Evolutionary conservation across 2,888 invertebrate species (phyloP).

Genomic region (Andrena haemorrhoa): DNA sequence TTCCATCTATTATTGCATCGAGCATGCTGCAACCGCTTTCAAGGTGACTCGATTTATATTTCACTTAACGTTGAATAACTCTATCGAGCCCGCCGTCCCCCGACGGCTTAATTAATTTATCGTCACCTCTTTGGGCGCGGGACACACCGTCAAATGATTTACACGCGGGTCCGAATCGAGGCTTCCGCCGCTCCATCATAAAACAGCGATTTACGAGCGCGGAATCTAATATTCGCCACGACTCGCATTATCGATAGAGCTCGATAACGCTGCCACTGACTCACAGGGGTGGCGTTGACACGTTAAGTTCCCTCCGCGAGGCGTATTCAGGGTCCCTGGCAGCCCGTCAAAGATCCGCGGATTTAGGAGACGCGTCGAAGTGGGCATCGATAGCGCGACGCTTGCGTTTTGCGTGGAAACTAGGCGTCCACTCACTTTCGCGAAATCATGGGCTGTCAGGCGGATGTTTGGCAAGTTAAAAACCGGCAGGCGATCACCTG

Average conservation of each 20-base stretch:
- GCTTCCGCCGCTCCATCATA: not conserved
- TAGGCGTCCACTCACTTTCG: conserved; percentile 23
- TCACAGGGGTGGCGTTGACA: conserved; percentile 56
- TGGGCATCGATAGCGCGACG: conserved; percentile 45
- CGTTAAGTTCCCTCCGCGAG: conserved; percentile 40
- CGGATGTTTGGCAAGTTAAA: conserved; percentile 17
- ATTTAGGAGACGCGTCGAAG: conserved; percentile 45
- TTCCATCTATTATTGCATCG: conserved; percentile 7
- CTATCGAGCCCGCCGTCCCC: not conserved
- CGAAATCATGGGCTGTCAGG: conserved; percentile 27
- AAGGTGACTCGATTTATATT: conserved; percentile 41
- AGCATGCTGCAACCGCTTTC: conserved; percentile 3
- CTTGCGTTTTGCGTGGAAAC: conserved; percentile 18
- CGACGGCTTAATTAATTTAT: conserved; percentile 40
- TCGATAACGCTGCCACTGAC: conserved; percentile 45
- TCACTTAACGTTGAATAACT: conserved; percentile 37
- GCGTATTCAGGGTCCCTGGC: conserved; percentile 61
- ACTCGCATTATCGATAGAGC: not conserved
- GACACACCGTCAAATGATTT: conserved; percentile 36
- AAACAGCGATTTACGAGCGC: conserved; percentile 22
- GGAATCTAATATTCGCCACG: not conserved
- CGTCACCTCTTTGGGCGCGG: not conserved
- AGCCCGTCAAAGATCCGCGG: conserved; percentile 60
- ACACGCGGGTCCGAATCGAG: not conserved
- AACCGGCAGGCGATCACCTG: not conserved